phyloP scores from a whole-genome alignment of 1,140 invertebrate genomes.

The Leptinotarsa undecemlineata region DNA sequence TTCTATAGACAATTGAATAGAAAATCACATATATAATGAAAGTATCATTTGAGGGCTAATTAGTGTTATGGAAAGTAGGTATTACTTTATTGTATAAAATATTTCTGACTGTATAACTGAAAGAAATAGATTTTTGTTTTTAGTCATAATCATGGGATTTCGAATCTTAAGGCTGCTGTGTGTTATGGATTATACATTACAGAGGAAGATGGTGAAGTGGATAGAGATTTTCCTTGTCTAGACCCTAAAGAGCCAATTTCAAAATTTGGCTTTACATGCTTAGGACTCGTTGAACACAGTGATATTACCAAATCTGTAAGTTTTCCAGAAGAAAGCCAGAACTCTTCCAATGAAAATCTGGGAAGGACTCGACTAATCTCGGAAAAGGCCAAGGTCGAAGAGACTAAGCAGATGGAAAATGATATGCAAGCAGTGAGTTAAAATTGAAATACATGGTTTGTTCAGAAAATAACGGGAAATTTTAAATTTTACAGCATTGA shows the following conservation, averaged over 20 bases:
- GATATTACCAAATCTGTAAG: conserved; percentile 34
- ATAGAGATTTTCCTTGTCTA: conserved; percentile 89
- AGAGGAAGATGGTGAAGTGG: conserved; percentile 96
- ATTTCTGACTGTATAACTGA: no score
- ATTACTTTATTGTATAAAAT: no score
- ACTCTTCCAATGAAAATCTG: conserved; percentile 18
- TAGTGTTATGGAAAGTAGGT: no score
- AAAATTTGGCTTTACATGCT: conserved; percentile 89
- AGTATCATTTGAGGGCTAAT: no score
- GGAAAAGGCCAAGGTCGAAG: conserved; percentile 38
- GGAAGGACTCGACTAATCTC: conserved; percentile 31
- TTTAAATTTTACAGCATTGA: no score
- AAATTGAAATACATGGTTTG: no score
- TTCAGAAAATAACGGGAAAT: no score
- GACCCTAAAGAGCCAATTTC: conserved; percentile 84
- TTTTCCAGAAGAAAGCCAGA: conserved; percentile 30
- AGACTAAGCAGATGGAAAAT: conserved; percentile 43
- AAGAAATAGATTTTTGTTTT: conserved; percentile 34
- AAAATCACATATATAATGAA: no score
- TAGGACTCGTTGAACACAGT: conserved; percentile 59
- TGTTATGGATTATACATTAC: conserved; percentile 89
- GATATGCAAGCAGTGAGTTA: conserved; percentile 23
- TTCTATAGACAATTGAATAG: no score
- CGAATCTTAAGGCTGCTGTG: conserved; percentile 62
- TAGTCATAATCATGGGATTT: conserved; percentile 65